These are phyloP conservation scores for Pteronura brasiliensis DNA, from an alignment of 2,113 vertebrate species.

Conservation along the genomic window DNA sequence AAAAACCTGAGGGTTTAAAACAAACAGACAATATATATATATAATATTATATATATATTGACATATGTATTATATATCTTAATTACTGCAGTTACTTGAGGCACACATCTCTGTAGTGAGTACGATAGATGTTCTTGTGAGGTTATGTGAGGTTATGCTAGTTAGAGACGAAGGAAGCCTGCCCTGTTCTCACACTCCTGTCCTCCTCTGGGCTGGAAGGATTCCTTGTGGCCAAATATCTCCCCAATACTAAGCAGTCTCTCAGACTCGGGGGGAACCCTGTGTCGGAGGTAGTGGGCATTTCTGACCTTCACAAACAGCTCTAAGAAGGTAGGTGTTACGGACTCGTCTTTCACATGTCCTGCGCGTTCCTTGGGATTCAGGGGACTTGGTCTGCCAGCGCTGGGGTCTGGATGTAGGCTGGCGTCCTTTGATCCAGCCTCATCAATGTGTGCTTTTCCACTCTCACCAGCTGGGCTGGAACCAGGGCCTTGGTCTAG, in stretches of 20 bases:
- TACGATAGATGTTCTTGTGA: not conserved
- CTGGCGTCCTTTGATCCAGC: not conserved
- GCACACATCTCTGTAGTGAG: not conserved
- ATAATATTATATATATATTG: no score
- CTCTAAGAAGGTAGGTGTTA: constrained; percentile 73
- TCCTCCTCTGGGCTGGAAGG: not conserved
- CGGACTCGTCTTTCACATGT: constrained; percentile 56
- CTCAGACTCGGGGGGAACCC: constrained; percentile 72
- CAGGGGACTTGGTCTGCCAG: not conserved
- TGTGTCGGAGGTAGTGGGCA: constrained; percentile 82
- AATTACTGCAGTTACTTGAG: not conserved
- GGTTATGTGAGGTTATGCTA: no score
- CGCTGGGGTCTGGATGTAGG: not conserved
- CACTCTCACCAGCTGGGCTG: not conserved
- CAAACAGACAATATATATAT: not conserved
- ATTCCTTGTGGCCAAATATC: constrained; percentile 60
- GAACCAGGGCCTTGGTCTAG: not conserved
- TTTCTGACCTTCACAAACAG: constrained; percentile 78
- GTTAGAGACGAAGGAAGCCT: not conserved
- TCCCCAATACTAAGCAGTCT: constrained; percentile 75
- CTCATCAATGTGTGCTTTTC: fast-evolving
- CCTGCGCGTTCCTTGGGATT: constrained; percentile 39
- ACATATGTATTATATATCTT: not conserved
- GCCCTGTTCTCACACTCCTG: no score
- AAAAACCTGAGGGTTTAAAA: not conserved